Base-by-base conservation (phyloP, 2,113 vertebrate species). In the Grallaria varia region DNA sequence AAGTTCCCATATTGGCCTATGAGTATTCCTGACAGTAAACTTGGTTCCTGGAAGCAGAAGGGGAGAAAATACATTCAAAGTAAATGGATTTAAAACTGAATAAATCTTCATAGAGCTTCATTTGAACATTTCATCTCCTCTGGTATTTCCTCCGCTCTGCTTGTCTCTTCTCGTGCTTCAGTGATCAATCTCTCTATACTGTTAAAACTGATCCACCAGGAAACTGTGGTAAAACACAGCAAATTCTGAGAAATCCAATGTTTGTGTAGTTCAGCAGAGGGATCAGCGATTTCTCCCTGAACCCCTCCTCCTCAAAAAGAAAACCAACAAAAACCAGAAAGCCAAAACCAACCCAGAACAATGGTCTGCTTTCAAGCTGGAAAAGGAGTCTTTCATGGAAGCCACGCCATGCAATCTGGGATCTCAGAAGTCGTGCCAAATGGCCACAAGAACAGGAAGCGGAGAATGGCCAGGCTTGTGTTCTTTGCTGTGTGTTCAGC, bases 21-120 rank as follows among this genome's bases (percentile, higher is more conserved):
- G 60, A 84, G 44, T 77, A 37, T 93, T 94, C 79, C 90, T 92
- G 84, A 94, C 72, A 95, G 79, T 72, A 79, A 86, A 89, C 20
- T 72, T 86, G 44, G 40, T 96, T 96, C 87, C 91, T 93, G 95
- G 95, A 96, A 95, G 67, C 69, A 88, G 82, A 94, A 86, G 21
- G 63, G 68, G 42, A 88, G 60, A 95, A 97, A 93, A 95, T 77
- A 85, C 78, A 90, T 77, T 95, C 84, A 90, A 94, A 94, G 59
- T 39, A 94, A 95, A 95, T 67, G 76, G 28, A 90, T 95, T 94
- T 94, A 90, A 88, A 96, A 81, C 44, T 16, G 86, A 95, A 86
- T 92, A 91, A 92, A 92, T 92, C 93, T 92, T 93, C 64, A 53
- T 68, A 37, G 11, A 72, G 37, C 21, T 93, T 84, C 27, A 2